Evolutionary conservation across 2,888 invertebrate species (phyloP).

Genomic region (Latrodectus hesperus): DNA sequence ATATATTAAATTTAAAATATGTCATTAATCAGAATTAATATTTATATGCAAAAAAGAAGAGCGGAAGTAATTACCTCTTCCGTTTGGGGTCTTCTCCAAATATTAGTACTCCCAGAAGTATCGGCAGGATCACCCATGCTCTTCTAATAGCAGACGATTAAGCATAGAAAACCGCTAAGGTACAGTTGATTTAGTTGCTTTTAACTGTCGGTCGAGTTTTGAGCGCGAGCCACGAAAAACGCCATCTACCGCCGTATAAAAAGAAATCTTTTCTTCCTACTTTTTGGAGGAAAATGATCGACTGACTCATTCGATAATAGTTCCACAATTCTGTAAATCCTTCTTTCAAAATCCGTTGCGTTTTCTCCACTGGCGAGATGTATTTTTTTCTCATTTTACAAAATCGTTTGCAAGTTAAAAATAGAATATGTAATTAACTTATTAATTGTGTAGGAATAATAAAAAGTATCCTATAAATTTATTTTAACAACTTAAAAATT

Average conservation of each 20-base stretch:
- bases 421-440: too few relatives aligned
- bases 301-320: background rate
- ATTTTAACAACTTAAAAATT: too few relatives aligned
- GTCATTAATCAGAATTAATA: background rate
- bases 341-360: too few relatives aligned
- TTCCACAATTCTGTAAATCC: too few relatives aligned
- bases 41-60: background rate
- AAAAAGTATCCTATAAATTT: too few relatives aligned
- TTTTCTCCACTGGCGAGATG: too few relatives aligned
- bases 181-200: constrained; percentile 59
- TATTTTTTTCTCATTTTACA: too few relatives aligned
- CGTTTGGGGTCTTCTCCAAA: constrained; percentile 60
- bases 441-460: too few relatives aligned
- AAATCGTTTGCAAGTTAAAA: too few relatives aligned
- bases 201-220: constrained; percentile 57
- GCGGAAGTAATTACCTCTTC: constrained; percentile 38
- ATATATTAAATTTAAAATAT: too few relatives aligned
- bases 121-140: constrained; percentile 51
- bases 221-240: constrained; percentile 62
- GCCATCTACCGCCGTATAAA: constrained; percentile 59
- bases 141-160: constrained; percentile 51
- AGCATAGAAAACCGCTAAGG: constrained; percentile 33
- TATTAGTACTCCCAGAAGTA: constrained; percentile 50
- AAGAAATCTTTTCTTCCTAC: constrained; percentile 17
- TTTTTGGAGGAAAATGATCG: background rate